Evolutionary conservation across 2,113 vertebrate genomes (phyloP).

Genomic region (Lamprotornis superbus): DNA sequence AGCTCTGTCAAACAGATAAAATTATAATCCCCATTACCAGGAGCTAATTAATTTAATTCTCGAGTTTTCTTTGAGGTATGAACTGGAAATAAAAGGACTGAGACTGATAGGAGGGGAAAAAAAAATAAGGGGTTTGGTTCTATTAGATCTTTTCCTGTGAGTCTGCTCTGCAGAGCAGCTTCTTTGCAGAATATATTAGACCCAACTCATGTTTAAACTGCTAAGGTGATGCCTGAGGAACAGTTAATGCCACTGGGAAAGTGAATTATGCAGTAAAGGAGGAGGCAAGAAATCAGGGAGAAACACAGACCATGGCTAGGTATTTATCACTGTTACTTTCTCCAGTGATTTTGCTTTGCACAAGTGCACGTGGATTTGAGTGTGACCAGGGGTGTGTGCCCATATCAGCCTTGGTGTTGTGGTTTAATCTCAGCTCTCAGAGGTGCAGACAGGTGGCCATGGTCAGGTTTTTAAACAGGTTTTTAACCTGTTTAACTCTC

Average conservation of each 20-base stretch:
- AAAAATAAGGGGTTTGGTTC: not conserved
- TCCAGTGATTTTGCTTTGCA: not conserved
- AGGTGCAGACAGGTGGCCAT: not conserved
- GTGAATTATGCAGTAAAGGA: not conserved
- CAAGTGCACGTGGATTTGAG: not conserved
- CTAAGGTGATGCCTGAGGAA: not conserved
- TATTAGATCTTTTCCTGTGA: not conserved
- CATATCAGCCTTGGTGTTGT: accelerated
- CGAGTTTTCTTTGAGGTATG: not conserved
- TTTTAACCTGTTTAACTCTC: not conserved
- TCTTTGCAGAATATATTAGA: constrained; percentile 3
- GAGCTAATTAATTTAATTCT: constrained; percentile 34
- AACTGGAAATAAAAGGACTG: constrained; percentile 22
- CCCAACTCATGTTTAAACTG: not conserved
- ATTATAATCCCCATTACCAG: not conserved
- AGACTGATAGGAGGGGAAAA: not conserved
- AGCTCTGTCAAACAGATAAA: not conserved
- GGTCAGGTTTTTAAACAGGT: not conserved
- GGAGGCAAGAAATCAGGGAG: not conserved
- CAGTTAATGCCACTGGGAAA: not conserved
- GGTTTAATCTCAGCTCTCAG: not conserved
- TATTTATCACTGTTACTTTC: not conserved
- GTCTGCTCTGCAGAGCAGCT: not conserved
- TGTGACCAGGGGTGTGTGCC: accelerated
- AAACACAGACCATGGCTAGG: not conserved